These are phyloP conservation scores for Aphelenchoides bicaudatus DNA, from an alignment of 2,888 invertebrate genomes.

Conservation along the genomic window DNA sequence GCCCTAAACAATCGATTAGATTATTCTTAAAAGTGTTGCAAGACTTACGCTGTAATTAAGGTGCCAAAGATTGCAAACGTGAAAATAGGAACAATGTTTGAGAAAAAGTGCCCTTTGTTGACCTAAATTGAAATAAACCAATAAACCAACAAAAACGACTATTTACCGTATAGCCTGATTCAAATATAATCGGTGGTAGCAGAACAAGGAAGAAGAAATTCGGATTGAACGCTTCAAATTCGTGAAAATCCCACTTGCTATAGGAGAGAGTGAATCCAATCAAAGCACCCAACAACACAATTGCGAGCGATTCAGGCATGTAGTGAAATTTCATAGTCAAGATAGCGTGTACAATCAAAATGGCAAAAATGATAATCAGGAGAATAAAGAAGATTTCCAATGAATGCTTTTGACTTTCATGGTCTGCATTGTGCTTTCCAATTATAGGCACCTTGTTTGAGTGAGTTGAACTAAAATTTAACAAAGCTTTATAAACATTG, in stretches of 20 bases:
- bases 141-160: too few species aligned
- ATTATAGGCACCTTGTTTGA: conserved; percentile 32
- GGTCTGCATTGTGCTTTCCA: too few species aligned
- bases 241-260: conserved; percentile 52
- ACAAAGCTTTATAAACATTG: background rate
- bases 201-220: conserved; percentile 94
- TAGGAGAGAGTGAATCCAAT: conserved; percentile 52
- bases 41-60: conserved; percentile 89
- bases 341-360: conserved; percentile 87
- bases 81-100: conserved; percentile 96
- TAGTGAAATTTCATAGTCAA: conserved; percentile 91
- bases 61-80: conserved; percentile 90
- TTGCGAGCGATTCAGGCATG: conserved; percentile 93
- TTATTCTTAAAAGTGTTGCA: too few species aligned
- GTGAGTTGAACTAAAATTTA: background rate
- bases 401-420: conserved; percentile 63
- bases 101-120: conserved; percentile 44
- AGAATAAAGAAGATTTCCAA: conserved; percentile 90
- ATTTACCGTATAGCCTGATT: too few species aligned
- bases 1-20: too few species aligned
- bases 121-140: conserved; percentile 62
- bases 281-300: conserved; percentile 71
- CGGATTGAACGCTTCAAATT: conserved; percentile 92
- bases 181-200: conserved; percentile 95
- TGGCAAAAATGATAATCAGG: conserved; percentile 87